These are phyloP conservation scores for Pollachius pollachius DNA, from an alignment of 2,113 vertebrate genomes.

Conservation along the genomic window DNA sequence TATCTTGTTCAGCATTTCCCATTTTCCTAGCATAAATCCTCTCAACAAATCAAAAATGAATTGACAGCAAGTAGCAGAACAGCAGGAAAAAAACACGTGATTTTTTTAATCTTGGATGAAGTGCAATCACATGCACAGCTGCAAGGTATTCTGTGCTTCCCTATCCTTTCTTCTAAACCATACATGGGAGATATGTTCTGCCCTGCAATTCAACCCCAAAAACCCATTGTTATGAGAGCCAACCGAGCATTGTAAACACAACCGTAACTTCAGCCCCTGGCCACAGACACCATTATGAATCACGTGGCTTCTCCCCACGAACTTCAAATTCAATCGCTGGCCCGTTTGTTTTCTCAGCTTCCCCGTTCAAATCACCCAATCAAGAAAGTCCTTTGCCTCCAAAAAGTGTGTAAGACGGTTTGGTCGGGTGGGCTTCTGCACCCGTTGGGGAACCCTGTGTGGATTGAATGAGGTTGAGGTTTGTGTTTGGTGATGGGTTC, in stretches of 20 bases:
- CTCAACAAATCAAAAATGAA: too few species aligned
- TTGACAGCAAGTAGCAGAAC: too few species aligned
- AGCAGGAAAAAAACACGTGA: too few species aligned
- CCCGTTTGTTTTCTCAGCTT: conserved; percentile 55
- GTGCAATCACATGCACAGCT: too few species aligned
- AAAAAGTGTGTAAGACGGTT: conserved; percentile 18
- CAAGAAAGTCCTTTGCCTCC: conserved; percentile 40
- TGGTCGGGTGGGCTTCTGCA: conserved; percentile 13
- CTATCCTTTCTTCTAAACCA: too few species aligned
- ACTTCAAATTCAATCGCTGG: conserved; percentile 55
- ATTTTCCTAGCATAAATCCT: too few species aligned
- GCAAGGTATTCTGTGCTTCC: too few species aligned
- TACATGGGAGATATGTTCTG: background rate
- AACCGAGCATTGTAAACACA: conserved; percentile 33
- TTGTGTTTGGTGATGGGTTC: conserved; percentile 56
- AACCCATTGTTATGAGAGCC: background rate
- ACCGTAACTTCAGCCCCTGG: conserved; percentile 25
- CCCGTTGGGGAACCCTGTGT: conserved; percentile 20
- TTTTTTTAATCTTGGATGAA: too few species aligned
- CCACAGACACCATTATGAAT: conserved; percentile 39
- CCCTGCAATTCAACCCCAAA: background rate
- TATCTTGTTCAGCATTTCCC: too few species aligned
- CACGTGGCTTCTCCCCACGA: conserved; percentile 43
- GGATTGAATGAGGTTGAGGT: conserved; percentile 50
- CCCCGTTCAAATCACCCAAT: conserved; percentile 49